Conservation (phyloP, 2,113 vertebrate species). For the Patagioenas fasciata region DNA sequence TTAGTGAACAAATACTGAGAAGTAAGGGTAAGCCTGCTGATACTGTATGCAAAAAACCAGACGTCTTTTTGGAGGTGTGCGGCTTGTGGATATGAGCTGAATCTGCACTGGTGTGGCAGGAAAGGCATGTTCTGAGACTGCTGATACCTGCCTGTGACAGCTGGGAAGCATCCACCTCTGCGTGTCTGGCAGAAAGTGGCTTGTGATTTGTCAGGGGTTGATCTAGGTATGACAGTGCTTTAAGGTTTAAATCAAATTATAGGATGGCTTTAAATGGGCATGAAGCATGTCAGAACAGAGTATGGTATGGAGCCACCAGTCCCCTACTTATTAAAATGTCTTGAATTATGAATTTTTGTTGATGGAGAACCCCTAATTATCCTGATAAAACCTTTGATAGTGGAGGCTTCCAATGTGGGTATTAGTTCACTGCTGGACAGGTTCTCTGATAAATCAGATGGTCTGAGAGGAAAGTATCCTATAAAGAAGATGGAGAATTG, state of each 20-base stretch:
- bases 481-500: not conserved
- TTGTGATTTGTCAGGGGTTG: not conserved
- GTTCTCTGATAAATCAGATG: not conserved
- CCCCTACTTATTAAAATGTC: not conserved
- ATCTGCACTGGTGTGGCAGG: not conserved
- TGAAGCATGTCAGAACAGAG: not conserved
- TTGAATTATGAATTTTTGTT: not conserved
- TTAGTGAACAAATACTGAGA: not conserved
- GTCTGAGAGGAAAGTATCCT: not conserved
- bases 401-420: not conserved
- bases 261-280: not conserved
- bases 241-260: not conserved
- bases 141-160: not conserved
- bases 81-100: not conserved
- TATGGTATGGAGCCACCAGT: not conserved
- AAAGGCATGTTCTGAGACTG: not conserved
- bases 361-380: not conserved
- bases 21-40: not conserved
- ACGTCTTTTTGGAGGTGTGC: not conserved
- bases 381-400: accelerated
- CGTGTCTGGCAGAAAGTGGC: not conserved
- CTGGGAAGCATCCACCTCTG: not conserved
- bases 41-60: not conserved
- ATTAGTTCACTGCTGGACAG: not conserved
- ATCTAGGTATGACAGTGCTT: not conserved